Base-by-base conservation (phyloP, 2,797 vertebrate species). In the Morelia viridis region DNA sequence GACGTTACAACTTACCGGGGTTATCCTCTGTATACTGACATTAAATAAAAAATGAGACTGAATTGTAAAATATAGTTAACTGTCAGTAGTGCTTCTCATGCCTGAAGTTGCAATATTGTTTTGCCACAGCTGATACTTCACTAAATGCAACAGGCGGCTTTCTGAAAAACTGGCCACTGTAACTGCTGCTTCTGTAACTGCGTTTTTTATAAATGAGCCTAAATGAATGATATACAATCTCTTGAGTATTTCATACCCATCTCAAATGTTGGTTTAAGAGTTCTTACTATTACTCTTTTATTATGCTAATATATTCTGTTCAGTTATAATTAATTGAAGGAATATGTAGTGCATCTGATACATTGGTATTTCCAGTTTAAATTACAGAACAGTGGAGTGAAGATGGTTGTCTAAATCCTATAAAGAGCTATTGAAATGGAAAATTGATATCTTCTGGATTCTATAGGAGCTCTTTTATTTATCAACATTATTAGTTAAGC, bases 21-120 rank as follows among this genome's bases (percentile, higher is more conserved):
- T 95, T 96, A 95, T 96, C 96, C 94, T 96, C 95, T 97, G 97
- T 96, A 92, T 96, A 89, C 88, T 96, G 96, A 97, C 95, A 76
- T 95, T 95, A 96, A 97, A 97, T 97, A 97, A 97, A 97, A 93
- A 65, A 84, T 96, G 95, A 96, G 94, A 95, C 94, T 96, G 96
- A 96, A 94, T 92, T 95, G 93, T 95, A 96, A 90, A 95, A 96
- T 93, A 94, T 93, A 96, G 96, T 93, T 95, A 94, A 94, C 94
- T 96, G 96, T 96, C 94, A 88, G 71, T 95, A 96, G 94, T 96
- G 95, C 91, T 95, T 96, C 96, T 93, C 95, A 96, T 94, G 95
- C 91, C 91, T 93, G 62, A 97, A 93, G 94, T 96, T 92, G 95
- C 94, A 93, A 53, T 65, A 90, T 91, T 68, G 85, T 57, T 64